A percentile compares a stretch with the other conserved stretches of the same genome.
Evolutionary conservation across 2,113 vertebrate species (phyloP).

Genomic region (Steatornis caripensis): DNA sequence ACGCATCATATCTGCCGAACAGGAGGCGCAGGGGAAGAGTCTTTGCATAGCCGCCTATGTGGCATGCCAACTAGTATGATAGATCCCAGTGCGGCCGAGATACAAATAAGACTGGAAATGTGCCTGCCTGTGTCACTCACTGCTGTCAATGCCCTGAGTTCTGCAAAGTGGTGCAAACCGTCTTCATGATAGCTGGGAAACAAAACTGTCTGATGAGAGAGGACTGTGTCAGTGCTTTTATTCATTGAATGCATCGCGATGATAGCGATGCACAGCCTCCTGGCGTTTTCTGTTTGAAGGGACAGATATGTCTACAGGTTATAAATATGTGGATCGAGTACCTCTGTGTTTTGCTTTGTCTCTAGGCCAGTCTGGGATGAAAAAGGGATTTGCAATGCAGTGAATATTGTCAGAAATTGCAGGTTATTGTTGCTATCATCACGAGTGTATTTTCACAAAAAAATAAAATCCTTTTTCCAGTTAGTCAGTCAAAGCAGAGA

Average conservation of each 20-base stretch:
- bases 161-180: background rate
- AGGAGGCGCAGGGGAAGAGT: background rate
- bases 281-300: background rate
- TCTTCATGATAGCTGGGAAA: background rate
- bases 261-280: accelerated
- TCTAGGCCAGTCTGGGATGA: background rate
- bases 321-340: background rate
- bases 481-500: background rate
- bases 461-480: background rate
- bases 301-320: background rate
- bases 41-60: background rate
- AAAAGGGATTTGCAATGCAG: background rate
- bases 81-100: background rate
- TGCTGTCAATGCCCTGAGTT: background rate
- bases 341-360: background rate
- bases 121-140: background rate
- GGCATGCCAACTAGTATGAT: background rate
- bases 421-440: background rate
- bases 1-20: background rate
- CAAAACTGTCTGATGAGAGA: background rate
- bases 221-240: background rate
- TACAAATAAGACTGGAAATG: background rate
- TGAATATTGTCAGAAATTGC: background rate
- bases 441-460: background rate
- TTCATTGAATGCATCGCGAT: accelerated